Base-by-base conservation (phyloP, 2,113 vertebrate species). In the Anas platyrhynchos region DNA sequence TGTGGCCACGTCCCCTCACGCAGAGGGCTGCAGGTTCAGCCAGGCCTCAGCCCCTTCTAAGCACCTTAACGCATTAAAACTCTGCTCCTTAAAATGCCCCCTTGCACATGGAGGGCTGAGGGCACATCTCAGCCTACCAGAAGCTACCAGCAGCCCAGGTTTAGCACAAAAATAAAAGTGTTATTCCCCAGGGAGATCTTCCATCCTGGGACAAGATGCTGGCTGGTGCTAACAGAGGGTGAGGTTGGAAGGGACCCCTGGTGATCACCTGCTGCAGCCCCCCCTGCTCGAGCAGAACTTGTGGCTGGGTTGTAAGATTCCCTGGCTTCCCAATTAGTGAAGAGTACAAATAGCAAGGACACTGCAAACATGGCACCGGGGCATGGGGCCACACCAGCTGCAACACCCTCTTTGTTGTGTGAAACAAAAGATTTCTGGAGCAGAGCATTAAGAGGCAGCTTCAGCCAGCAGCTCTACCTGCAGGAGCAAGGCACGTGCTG, bases 331-430 rank as follows among this genome's bases (percentile, higher is more conserved):
- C 44, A 34, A 4, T 41, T 16, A 58, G 11, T 7, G 10, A 75
- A 34, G 32, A 67, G 20, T 4, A 63, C 21, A 9, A 50, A 31
- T 0, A 80, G 17, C 17, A 68, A n/a, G 44, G 52, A 61, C 16
- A 41, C 9, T 23, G 73, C n/a, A 66, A 86, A 36, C 2, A 4
- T 4, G 17, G 74, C 50, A 74, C 9, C 4, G 83, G 69, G 22
- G 21, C 21, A 12, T 0, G 0, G 26, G 31, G 32, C 7, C 27
- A 74, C 26, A 6, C 8, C 0, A 0, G 54, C 46, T 66, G 55
- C 44, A 54, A 55, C 16, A 66, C 16, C 56, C 25, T 2, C 18
- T 62, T 31, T 66, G 21, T 31, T 73, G 34, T 43, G 2, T 27
- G 68, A 77, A 77, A 58, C 21, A 17, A 34, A 86, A 44, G 62